Conservation (phyloP, 2,113 vertebrate species). For the Tricholaema leucomelas region DNA sequence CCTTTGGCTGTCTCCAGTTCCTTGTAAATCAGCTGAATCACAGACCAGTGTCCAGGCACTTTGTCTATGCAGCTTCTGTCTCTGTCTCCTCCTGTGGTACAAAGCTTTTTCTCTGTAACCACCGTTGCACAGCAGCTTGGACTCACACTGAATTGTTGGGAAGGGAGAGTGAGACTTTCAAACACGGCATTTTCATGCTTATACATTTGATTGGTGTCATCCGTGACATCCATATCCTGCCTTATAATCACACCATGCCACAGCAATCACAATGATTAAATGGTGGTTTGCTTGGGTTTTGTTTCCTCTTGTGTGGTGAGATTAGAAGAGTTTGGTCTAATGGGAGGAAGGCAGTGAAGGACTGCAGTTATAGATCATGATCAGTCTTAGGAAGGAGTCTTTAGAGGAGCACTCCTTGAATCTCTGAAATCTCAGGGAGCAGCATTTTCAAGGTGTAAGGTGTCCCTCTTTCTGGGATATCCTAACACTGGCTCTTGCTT, state of each 20-base stretch:
- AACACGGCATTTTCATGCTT: slow-evolving; percentile 35
- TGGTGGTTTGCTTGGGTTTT: neutral
- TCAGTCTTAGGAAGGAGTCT: neutral
- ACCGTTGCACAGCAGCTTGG: neutral
- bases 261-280: slow-evolving; percentile 44
- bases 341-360: neutral
- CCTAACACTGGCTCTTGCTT: neutral
- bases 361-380: neutral
- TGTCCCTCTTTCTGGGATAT: neutral
- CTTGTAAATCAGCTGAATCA: neutral
- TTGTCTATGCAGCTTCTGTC: neutral
- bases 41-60: neutral
- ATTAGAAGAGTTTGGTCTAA: slow-evolving; percentile 23
- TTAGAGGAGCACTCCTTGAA: neutral
- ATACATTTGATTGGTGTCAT: slow-evolving; percentile 39
- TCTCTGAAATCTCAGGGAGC: neutral
- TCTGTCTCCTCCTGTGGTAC: neutral
- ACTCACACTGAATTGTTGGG: slow-evolving; percentile 12
- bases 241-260: slow-evolving; percentile 51
- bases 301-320: neutral
- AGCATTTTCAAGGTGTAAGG: neutral
- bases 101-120: neutral
- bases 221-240: slow-evolving; percentile 50
- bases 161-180: slow-evolving; percentile 10
- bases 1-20: neutral